phyloP scores from a whole-genome alignment of 2,888 invertebrate genomes.

The Synergus laeviventris region DNA sequence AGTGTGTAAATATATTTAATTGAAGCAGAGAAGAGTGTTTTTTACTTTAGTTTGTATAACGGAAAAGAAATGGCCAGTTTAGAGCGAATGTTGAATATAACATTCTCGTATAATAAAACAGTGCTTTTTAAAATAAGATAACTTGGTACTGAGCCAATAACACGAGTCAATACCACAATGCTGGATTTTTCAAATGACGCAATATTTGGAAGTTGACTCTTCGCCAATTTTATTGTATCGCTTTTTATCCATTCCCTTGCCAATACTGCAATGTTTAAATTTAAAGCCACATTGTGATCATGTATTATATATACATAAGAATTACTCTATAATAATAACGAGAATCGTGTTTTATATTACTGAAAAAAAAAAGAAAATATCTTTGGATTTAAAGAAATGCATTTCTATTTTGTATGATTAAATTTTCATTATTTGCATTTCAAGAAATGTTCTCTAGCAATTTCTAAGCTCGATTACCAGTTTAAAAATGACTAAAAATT shows the following conservation, averaged over 20 bases:
- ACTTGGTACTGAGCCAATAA: constrained; percentile 31
- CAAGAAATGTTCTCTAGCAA: too few relatives aligned
- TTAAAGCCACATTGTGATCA: not conserved
- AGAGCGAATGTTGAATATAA: not conserved
- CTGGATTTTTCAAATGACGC: constrained; percentile 12
- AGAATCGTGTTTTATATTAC: not conserved
- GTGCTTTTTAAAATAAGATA: not conserved
- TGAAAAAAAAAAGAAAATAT: too few relatives aligned
- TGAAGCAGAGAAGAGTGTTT: too few relatives aligned
- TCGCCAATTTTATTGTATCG: not conserved
- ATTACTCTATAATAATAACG: not conserved
- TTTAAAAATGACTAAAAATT: too few relatives aligned
- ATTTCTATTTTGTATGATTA: too few relatives aligned
- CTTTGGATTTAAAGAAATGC: too few relatives aligned
- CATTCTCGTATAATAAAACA: not conserved
- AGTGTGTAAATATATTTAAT: too few relatives aligned
- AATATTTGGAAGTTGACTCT: not conserved
- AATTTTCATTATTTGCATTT: too few relatives aligned
- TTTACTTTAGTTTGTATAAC: too few relatives aligned
- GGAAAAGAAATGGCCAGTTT: too few relatives aligned
- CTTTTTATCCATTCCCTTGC: not conserved
- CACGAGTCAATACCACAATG: constrained; percentile 5
- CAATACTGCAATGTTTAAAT: not conserved
- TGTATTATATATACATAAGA: not conserved
- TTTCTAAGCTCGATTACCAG: too few relatives aligned